phyloP scores from a whole-genome alignment of 2,888 invertebrate genomes.

The Acanthosepion lycidas region DNA sequence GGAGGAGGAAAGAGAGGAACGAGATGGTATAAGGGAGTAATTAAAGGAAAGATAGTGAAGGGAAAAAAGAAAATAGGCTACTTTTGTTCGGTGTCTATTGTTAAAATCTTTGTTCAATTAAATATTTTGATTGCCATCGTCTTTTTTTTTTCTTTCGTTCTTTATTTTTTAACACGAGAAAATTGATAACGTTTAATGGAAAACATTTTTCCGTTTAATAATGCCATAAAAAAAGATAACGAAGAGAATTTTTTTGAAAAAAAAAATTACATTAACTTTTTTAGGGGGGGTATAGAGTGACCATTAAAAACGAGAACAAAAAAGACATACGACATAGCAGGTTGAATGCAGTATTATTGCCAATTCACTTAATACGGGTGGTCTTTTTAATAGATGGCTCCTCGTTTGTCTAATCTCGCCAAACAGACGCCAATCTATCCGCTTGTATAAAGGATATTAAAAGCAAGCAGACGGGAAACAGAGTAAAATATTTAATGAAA shows the following conservation, averaged over 20 bases:
- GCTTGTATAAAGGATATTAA: constrained; percentile 23
- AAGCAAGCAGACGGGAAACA: constrained; percentile 15
- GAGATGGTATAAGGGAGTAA: neutral
- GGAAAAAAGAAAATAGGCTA: neutral
- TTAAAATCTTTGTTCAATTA: neutral
- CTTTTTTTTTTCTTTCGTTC: neutral
- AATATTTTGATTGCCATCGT: neutral
- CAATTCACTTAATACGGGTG: neutral
- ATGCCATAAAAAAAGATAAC: neutral
- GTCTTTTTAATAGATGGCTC: constrained; percentile 23
- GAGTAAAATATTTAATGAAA: neutral
- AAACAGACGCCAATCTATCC: constrained; percentile 9
- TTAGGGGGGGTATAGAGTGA: neutral
- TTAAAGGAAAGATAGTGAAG: neutral
- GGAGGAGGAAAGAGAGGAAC: neutral
- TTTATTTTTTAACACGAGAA: neutral
- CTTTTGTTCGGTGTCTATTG: neutral
- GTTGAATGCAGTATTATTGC: neutral
- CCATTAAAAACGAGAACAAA: neutral
- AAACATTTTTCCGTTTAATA: neutral
- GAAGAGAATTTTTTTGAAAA: neutral
- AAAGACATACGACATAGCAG: neutral
- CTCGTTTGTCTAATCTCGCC: constrained; percentile 8
- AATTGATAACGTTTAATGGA: neutral
- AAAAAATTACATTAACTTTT: neutral